Evolutionary conservation across 2,888 invertebrate species (phyloP).

Genomic region (Sycophila texana): DNA sequence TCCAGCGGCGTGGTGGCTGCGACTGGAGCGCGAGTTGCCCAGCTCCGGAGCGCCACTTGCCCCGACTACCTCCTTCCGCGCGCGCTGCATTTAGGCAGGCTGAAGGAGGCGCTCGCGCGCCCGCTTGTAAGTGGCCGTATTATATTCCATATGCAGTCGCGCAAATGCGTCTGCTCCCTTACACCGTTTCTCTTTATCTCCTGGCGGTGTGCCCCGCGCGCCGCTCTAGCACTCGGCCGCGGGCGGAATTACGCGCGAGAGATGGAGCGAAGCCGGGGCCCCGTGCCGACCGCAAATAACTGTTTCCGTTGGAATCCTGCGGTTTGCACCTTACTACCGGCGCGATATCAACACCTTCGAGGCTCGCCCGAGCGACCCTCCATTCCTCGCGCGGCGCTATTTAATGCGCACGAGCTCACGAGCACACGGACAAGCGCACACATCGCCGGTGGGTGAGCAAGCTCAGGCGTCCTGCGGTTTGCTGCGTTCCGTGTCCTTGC

Average conservation of each 20-base stretch:
- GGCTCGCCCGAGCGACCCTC: conserved; percentile 8
- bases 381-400: conserved; percentile 6
- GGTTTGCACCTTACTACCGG: conserved; percentile 68
- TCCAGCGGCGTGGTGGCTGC: conserved; percentile 59
- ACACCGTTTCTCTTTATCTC: too few species aligned
- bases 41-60: conserved; percentile 17
- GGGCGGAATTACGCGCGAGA: too few species aligned
- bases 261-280: not conserved
- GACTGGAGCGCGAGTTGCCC: conserved; percentile 55
- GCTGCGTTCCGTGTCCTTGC: not conserved
- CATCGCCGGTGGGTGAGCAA: not conserved
- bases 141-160: too few species aligned
- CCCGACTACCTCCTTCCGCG: not conserved
- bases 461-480: conserved; percentile 17
- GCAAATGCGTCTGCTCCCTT: too few species aligned
- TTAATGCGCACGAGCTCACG: conserved; percentile 19
- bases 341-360: conserved; percentile 67
- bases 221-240: too few species aligned
- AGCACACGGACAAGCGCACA: not conserved
- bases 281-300: conserved; percentile 69
- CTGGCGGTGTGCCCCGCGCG: too few species aligned
- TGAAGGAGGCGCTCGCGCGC: too few species aligned
- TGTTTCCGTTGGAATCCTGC: conserved; percentile 70
- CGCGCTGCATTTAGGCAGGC: too few species aligned
- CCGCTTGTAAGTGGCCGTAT: too few species aligned